phyloP scores from a whole-genome alignment of 2,797 vertebrate species.

The Sebastiscus albofasciatus region DNA sequence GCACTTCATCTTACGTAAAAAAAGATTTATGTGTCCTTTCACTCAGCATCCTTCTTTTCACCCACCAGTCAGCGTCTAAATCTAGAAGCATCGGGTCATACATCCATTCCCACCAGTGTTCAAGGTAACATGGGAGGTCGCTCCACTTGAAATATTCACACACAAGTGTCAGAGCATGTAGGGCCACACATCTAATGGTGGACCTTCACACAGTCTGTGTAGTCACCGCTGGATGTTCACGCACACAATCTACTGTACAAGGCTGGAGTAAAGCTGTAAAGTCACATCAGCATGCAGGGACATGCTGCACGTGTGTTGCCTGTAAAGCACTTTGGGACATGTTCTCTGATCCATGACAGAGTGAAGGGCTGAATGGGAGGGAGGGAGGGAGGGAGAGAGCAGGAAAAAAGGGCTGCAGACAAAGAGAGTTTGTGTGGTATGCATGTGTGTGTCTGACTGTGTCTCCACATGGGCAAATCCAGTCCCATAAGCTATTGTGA shows the following conservation, averaged over 20 bases:
- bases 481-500: constrained; percentile 24
- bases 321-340: constrained; percentile 73
- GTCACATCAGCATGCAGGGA: constrained; percentile 68
- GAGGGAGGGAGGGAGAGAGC: neutral
- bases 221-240: constrained; percentile 11
- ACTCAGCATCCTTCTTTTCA: constrained; percentile 5
- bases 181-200: constrained; percentile 12
- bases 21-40: constrained; percentile 15
- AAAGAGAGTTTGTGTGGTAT: constrained; percentile 36
- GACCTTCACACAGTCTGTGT: constrained; percentile 21
- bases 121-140: constrained; percentile 29
- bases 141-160: constrained; percentile 30
- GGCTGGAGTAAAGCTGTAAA: constrained; percentile 51
- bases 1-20: neutral
- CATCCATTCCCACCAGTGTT: constrained; percentile 18
- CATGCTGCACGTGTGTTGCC: constrained; percentile 71
- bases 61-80: constrained; percentile 9
- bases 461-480: constrained; percentile 5
- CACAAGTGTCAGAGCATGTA: constrained; percentile 15
- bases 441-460: neutral
- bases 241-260: constrained; percentile 34
- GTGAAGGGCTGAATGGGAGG: constrained; percentile 52
- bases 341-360: constrained; percentile 79
- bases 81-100: constrained; percentile 6
- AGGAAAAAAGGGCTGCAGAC: constrained; percentile 39